Conservation (phyloP, 2,797 vertebrate species). For the Eleutherodactylus coqui region DNA sequence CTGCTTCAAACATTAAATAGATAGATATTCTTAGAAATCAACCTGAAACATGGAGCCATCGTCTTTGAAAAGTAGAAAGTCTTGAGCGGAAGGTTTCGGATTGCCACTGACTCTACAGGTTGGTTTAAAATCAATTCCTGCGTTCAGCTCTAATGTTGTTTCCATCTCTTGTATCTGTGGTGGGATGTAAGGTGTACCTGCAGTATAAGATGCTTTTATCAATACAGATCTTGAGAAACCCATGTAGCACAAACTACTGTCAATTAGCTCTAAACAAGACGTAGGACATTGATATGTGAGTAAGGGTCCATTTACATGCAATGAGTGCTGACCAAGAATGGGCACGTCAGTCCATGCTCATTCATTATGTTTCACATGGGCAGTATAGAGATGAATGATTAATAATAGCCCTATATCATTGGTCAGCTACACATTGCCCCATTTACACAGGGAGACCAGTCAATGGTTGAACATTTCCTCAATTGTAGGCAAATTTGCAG, state of each 20-base stretch:
- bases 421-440: no score
- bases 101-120: conserved; percentile 79
- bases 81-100: conserved; percentile 79
- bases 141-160: conserved; percentile 78
- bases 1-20: neutral
- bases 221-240: neutral
- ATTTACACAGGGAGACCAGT: no score
- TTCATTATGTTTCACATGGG: no score
- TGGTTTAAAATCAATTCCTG: conserved; percentile 72
- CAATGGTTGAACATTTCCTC: no score
- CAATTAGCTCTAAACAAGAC: neutral
- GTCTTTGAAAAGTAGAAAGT: conserved; percentile 82
- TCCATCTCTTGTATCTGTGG: conserved; percentile 78
- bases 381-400: no score
- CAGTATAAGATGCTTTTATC: conserved; percentile 31
- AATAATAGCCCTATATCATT: no score
- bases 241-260: neutral
- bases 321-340: no score
- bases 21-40: conserved; percentile 53
- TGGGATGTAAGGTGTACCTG: conserved; percentile 74
- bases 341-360: no score
- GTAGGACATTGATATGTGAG: neutral
- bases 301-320: no score
- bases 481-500: no score
- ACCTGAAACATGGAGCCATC: conserved; percentile 80